Percentiles rank a stretch among this genome's conserved stretches.
These are phyloP conservation scores for Tragopan temminckii DNA, from an alignment of 2,797 vertebrate species.

Conservation along the genomic window DNA sequence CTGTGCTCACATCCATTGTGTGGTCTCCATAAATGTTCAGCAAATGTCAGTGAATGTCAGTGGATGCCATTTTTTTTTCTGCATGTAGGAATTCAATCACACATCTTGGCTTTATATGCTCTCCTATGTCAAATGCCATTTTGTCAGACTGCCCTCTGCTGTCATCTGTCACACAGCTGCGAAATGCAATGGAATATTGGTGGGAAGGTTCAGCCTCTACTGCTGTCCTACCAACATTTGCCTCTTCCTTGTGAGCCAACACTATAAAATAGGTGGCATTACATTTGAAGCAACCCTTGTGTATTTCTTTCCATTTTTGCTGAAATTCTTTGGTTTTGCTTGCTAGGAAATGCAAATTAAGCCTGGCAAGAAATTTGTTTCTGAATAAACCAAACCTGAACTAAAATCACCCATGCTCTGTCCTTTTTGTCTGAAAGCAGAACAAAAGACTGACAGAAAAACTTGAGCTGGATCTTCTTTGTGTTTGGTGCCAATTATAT, in stretches of 20 bases:
- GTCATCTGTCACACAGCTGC: background rate
- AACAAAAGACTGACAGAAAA: background rate
- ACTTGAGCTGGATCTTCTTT: background rate
- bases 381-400: background rate
- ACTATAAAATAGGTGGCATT: background rate
- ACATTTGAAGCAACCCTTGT: background rate
- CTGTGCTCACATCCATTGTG: background rate
- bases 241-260: background rate
- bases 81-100: background rate
- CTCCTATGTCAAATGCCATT: background rate
- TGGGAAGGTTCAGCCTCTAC: background rate
- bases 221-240: background rate
- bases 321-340: background rate
- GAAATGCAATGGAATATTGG: background rate
- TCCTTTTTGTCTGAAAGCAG: background rate
- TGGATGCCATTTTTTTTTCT: background rate
- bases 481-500: background rate
- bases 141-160: background rate
- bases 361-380: background rate
- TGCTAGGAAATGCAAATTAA: background rate
- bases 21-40: background rate
- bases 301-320: background rate
- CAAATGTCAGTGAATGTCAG: background rate
- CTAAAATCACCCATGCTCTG: background rate
- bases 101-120: no score